These are phyloP conservation scores for Drosophila guanche DNA, from an alignment of 1,140 invertebrate species.

Conservation along the genomic window DNA sequence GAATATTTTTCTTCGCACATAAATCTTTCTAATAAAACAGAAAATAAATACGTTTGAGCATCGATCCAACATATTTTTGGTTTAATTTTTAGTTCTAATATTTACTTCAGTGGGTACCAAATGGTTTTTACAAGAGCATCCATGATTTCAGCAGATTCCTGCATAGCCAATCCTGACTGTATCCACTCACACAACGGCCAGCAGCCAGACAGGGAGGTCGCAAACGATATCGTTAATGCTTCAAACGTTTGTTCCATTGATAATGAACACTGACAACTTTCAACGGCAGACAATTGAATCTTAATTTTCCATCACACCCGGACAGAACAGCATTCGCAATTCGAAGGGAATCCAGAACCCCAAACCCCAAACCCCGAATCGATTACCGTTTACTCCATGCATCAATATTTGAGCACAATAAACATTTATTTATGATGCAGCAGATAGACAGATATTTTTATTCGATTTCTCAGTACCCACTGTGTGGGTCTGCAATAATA, in stretches of 20 bases:
- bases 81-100: too few relatives aligned
- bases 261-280: constrained; percentile 79
- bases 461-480: neutral
- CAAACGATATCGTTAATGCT: constrained; percentile 62
- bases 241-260: constrained; percentile 69
- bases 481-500: too few relatives aligned
- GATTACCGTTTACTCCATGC: constrained; percentile 53
- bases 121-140: neutral
- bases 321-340: constrained; percentile 2
- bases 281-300: constrained; percentile 80
- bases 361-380: constrained; percentile 13
- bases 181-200: neutral
- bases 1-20: too few relatives aligned
- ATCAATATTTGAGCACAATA: constrained; percentile 70
- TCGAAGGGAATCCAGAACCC: too few relatives aligned
- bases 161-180: constrained; percentile 2
- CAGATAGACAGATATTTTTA: constrained; percentile 23
- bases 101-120: too few relatives aligned
- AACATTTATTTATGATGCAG: constrained; percentile 74
- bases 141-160: too few relatives aligned
- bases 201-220: constrained; percentile 16
- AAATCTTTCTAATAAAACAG: too few relatives aligned
- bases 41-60: too few relatives aligned
- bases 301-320: constrained; percentile 61
- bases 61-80: too few relatives aligned